Evolutionary conservation across 2,113 vertebrate species (phyloP), one percentile per base, ranked within the genome.

Genomic region (Hyperopisus bebe): DNA sequence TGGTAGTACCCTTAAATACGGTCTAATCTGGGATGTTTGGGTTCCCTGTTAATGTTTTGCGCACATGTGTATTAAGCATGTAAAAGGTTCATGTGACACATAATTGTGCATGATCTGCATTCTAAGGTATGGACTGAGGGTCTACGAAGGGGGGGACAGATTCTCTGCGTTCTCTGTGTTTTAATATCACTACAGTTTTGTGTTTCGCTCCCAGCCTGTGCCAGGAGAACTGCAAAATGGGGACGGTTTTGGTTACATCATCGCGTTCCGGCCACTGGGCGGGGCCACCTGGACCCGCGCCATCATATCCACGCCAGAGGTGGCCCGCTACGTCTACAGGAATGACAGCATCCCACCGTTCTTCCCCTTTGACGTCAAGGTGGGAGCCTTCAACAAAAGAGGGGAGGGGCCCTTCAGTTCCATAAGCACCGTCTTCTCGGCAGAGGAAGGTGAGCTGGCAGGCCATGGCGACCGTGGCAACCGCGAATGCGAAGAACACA

Each of bases 151-250:
- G 21, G 21, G 5, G 31, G 13, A 3, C 50, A 87, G 48, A 19
- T 17, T 88, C 92, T 93, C 92, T 94, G 93, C 94, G 92, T 88
- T 95, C 93, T 95, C 95, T 96, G 95, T 93, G 74, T 97, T 96
- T 96, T 96, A 95, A 96, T 97, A 97, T 96, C 96, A 96, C 96
- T 96, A 95, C 94, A 96, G 95, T 96, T 95, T 94, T 96, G 95
- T 96, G 95, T 95, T 96, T 95, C 89, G 92, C 94, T 96, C 94
- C 86, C 95, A 99, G 98, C 98, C 98, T 88, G 94, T 99, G 90
- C 96, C 98, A 0, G 98, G 99, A 92, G 98, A 99, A 92, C 91
- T 99, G 82, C 98, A 99, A 93, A 99, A 98, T 0, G 98, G 98
- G 46, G 98, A 97, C 90, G 97, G 98, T 0, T 99, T 99, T 3